Evolutionary conservation across 2,113 vertebrate species (phyloP), one percentile per base, ranked within the genome.

Genomic region (Megaleporinus macrocephalus): DNA sequence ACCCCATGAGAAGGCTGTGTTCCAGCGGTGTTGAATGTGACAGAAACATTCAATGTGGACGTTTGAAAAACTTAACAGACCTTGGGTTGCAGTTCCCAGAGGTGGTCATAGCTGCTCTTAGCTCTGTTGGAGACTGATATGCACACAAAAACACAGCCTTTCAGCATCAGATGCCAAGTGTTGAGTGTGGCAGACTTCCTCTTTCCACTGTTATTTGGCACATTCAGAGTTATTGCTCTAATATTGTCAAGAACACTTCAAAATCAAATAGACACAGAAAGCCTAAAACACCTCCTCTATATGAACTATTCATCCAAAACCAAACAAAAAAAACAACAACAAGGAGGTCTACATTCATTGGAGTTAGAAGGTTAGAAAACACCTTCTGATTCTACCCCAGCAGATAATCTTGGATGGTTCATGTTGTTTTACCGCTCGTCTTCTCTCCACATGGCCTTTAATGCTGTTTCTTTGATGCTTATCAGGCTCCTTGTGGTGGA

Each of bases 31-130:
- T 61, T 47, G 24, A 79, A 65, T 73, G 47, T 73, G 55, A 66
- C 68, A 74, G 71, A 73, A 74, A 81, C 73, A 74, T 81, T 74
- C 62, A 66, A 80, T 62, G 55, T 62, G 33, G 68, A 72, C 61
- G 68, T 80, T 47, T 80, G 72, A 80, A 41, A 49, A 73, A 81
- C 22, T 36, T 66, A 61, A 79, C 49, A 74, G 29, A 74, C 41
- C 79, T 36, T 29, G 70, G 27, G 47, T 29, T 26, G 14, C 71
- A 65, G 61, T 81, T 81, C 79, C 59, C 79, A 75, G 30, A 49
- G 59, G 70, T 44, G 12, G 73, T 68, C 47, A 65, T 81, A 66
- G 44, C 30, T 81, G 78, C 55, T 80, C 69, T 73, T 63, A 63
- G 55, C 78, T 73, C 78, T 73, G 59, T 70, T 73, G 69, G 62